Evolutionary conservation across 2,888 invertebrate genomes (phyloP), one percentile per base, ranked within the genome.

Genomic region (Temnothorax rugatulus): DNA sequence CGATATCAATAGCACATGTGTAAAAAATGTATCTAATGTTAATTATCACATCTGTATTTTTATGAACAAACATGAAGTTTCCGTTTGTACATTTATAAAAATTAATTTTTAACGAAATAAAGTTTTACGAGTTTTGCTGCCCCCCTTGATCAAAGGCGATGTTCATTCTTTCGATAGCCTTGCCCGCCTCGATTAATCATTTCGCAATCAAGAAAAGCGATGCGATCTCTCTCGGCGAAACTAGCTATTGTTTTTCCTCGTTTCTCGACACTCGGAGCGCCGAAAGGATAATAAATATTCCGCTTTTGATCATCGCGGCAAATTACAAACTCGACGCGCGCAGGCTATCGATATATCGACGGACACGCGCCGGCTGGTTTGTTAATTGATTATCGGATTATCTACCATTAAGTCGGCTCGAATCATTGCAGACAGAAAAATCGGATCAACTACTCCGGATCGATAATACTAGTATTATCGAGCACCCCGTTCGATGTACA

Each of bases 231-330:
- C 13, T n/a, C n/a, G 8, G 38, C 68, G 15, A 76, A 77, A 29
- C 68, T n/a, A 38, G 38, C 52, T 77, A 69, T 69, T 77, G 69
- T 77, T 69, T 63, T 63, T 69, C 71, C 29, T 25, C 50, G 18
- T 76, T 54, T 61, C 44, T 18, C 63, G 38, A 54, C 57, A 47
- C 61, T 69, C 25, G 21, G 21, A 59, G 11, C 18, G 34, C 15
- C 34, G 52, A 54, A 69, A 71, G 71, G 66, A 68, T 81, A 73
- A 71, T 66, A 81, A 73, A 75, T 73, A 82, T 84, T 82, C 81
- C 34, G 54, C 66, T 84, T 50, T 89, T 90, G 87, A 90, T 91
- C 88, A 87, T 86, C 76, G 68, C 73, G 84, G 85, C 86, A 86
- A 85, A 87, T 88, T 85, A 85, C 84, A 63, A 83, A 89, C 87